Evolutionary conservation across 2,797 vertebrate genomes (phyloP), one percentile per base, ranked within the genome.

Genomic region (Neoniphon sammara): DNA sequence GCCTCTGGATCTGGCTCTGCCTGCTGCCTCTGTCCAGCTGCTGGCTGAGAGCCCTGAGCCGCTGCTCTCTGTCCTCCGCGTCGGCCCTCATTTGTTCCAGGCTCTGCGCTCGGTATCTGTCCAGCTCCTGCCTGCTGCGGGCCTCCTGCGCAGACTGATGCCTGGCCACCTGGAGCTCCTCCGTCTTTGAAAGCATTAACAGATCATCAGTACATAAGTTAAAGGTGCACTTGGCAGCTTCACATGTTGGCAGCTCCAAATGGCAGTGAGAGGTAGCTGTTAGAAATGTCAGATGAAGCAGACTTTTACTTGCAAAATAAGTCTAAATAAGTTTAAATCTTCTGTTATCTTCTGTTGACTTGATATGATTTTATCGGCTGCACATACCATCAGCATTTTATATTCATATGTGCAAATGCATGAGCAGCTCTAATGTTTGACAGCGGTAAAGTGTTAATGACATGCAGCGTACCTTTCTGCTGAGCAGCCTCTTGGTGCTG

Each of bases 31-130:
- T 85, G 82, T 92, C 83, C 2, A 91, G 85, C 84, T 95, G 91
- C 42, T 89, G 85, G 0, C 85, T 81, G 5, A 94, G 79, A 3
- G 56, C 75, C 58, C 87, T 85, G 47, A 94, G 79, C 25, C 61
- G 85, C 17, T 82, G 65, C 21, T 94, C 90, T 71, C 92, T 91
- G 36, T 91, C 85, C 70, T 84, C 85, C 57, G 86, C 21, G 0
- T 94, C 91, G 23, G 85, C 83, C 79, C 91, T 86, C 75, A 95
- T 81, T 56, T 87, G 93, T 67, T 94, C 87, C 83, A 88, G 64
- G n/a, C 75, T 93, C 84, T 87, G 83, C 64, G 78, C 74, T 55
- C 89, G 90, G 25, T 86, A 73, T n/a, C 9, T 17, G 39, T 90
- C 80, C 66, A 94, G 71, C 82, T 93, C 87, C 87, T 91, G 87